Evolutionary conservation across 1,140 invertebrate genomes (phyloP).

Genomic region (Coelopa frigida): DNA sequence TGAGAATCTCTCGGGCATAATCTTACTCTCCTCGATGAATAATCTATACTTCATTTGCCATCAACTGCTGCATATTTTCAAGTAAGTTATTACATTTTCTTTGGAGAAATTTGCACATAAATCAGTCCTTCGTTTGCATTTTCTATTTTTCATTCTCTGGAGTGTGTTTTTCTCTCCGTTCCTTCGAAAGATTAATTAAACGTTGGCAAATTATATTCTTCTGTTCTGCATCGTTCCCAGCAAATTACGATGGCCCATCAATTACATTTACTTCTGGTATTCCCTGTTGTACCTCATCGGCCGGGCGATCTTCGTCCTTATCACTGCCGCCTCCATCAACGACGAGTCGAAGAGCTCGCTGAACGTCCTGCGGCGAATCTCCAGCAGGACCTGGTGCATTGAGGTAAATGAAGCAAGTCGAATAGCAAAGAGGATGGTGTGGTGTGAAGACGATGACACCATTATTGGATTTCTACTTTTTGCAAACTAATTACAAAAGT

Average conservation of each 20-base stretch:
- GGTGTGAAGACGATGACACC: no score
- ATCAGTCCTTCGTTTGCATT: neutral
- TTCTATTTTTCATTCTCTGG: no score
- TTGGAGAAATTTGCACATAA: neutral
- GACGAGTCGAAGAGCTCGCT: slow-evolving; percentile 52
- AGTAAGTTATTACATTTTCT: slow-evolving; percentile 46
- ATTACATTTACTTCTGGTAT: slow-evolving; percentile 54
- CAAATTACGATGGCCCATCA: slow-evolving; percentile 43
- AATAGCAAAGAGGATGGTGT: no score
- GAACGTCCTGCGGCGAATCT: slow-evolving; percentile 50
- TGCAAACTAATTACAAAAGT: no score
- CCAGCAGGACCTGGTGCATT: slow-evolving; percentile 48
- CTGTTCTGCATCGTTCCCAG: no score
- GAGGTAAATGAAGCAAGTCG: no score
- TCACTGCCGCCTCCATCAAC: slow-evolving; percentile 53
- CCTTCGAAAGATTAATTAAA: no score
- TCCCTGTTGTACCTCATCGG: slow-evolving; percentile 54
- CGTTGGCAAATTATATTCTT: no score
- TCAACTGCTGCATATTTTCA: slow-evolving; percentile 62
- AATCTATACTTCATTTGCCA: slow-evolving; percentile 67
- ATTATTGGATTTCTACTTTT: no score
- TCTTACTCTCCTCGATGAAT: slow-evolving; percentile 59
- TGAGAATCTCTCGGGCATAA: slow-evolving; percentile 51
- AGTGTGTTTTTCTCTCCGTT: slow-evolving; percentile 33
- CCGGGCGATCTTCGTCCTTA: slow-evolving; percentile 51